A percentile compares a stretch with the other conserved stretches of the same genome.
Evolutionary conservation across 1,140 invertebrate genomes (phyloP).

Genomic region (Ceratosolen solmsi): DNA sequence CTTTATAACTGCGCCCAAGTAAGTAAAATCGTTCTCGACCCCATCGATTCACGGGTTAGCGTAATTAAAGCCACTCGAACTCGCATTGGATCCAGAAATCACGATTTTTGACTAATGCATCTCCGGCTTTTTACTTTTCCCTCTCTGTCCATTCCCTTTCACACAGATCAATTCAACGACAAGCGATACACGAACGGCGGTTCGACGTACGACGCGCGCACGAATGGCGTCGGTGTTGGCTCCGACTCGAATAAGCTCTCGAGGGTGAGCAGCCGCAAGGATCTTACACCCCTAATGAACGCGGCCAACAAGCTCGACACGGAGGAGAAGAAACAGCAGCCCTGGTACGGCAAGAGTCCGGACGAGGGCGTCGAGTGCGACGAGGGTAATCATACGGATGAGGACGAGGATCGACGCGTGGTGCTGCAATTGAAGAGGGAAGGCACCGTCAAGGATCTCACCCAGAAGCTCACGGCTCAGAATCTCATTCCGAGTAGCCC

Average conservation of each 20-base stretch:
- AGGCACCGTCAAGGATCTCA: slow-evolving; percentile 89
- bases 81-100: no score
- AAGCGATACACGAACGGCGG: slow-evolving; percentile 71
- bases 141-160: neutral
- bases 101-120: no score
- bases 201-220: slow-evolving; percentile 50
- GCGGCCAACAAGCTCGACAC: slow-evolving; percentile 76
- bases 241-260: slow-evolving; percentile 68
- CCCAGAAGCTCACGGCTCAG: slow-evolving; percentile 85
- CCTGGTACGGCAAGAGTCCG: slow-evolving; percentile 69
- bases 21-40: no score
- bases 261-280: slow-evolving; percentile 73
- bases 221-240: slow-evolving; percentile 53
- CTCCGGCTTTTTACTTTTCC: no score
- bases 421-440: slow-evolving; percentile 81
- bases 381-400: slow-evolving; percentile 72
- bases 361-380: slow-evolving; percentile 73
- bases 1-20: no score
- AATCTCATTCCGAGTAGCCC: slow-evolving; percentile 77
- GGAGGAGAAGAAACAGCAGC: slow-evolving; percentile 76
- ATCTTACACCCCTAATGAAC: slow-evolving; percentile 76
- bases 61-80: no score
- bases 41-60: no score
- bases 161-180: slow-evolving; percentile 64
- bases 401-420: slow-evolving; percentile 77